These are phyloP conservation scores for Incurvaria masculella DNA, from an alignment of 2,888 invertebrate species.

Conservation along the genomic window DNA sequence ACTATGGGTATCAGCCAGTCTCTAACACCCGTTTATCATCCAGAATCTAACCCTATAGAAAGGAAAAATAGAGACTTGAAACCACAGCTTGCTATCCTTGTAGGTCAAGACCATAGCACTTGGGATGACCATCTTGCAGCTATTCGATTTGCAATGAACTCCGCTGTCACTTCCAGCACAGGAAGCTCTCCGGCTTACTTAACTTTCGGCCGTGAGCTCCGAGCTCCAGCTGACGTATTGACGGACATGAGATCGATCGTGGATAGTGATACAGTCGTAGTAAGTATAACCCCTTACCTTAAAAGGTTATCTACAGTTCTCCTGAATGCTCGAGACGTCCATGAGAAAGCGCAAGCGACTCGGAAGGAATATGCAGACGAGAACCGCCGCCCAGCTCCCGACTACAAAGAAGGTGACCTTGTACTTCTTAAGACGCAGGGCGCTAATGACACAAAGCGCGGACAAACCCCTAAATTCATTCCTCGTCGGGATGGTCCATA, in stretches of 20 bases:
- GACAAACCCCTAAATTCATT: too few species aligned
- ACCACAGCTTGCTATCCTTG: constrained; percentile 12
- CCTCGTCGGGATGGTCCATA: too few species aligned
- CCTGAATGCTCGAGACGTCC: background rate
- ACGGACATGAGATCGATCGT: background rate
- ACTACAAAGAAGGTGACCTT: background rate
- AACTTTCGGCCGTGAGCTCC: constrained; percentile 14
- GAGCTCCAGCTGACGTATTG: constrained; percentile 6
- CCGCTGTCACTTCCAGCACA: background rate
- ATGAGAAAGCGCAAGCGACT: background rate
- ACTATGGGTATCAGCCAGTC: constrained; percentile 9
- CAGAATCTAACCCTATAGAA: constrained; percentile 22
- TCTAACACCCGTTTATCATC: constrained; percentile 24
- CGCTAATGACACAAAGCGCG: too few species aligned
- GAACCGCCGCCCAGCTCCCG: background rate
- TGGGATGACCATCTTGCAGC: too few species aligned
- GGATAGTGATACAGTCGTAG: background rate
- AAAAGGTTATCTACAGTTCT: background rate
- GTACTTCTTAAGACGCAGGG: background rate
- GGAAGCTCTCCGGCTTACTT: constrained; percentile 12
- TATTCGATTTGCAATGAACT: too few species aligned
- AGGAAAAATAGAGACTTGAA: constrained; percentile 19
- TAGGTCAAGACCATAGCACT: background rate
- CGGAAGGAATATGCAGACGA: background rate
- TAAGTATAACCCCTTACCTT: background rate